Conservation (phyloP, 2,888 invertebrate species). For the Julus scandinavius region DNA sequence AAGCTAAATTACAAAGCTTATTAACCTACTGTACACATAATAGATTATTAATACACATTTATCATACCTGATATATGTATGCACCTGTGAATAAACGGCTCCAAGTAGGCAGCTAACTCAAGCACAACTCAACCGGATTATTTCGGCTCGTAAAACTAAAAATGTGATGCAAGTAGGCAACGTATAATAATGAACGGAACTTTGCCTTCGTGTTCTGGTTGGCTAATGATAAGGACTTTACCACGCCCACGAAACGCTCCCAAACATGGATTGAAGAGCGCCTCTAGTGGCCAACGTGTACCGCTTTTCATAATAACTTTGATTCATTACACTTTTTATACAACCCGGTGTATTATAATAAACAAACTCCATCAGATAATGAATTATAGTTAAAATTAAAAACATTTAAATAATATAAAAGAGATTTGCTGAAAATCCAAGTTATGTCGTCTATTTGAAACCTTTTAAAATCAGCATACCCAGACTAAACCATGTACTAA, state of each 20-base stretch:
- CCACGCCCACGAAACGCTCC: background rate
- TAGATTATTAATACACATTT: background rate
- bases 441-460: no score
- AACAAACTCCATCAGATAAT: no score
- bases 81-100: background rate
- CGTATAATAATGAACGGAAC: background rate
- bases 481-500: no score
- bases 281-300: background rate
- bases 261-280: background rate
- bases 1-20: background rate
- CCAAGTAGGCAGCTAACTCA: background rate
- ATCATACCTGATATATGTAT: background rate
- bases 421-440: no score
- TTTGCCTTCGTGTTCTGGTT: conserved; percentile 21
- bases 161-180: background rate
- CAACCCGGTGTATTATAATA: no score
- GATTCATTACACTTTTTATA: no score
- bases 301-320: no score
- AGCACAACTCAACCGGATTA: conserved; percentile 3
- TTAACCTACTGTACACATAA: background rate
- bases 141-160: background rate
- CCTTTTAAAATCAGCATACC: no score
- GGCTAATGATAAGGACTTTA: background rate
- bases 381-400: no score
- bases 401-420: no score